A percentile compares a stretch with the other conserved stretches of the same genome.
phyloP scores from a whole-genome alignment of 1,140 invertebrate species.

The Tribolium madens region DNA sequence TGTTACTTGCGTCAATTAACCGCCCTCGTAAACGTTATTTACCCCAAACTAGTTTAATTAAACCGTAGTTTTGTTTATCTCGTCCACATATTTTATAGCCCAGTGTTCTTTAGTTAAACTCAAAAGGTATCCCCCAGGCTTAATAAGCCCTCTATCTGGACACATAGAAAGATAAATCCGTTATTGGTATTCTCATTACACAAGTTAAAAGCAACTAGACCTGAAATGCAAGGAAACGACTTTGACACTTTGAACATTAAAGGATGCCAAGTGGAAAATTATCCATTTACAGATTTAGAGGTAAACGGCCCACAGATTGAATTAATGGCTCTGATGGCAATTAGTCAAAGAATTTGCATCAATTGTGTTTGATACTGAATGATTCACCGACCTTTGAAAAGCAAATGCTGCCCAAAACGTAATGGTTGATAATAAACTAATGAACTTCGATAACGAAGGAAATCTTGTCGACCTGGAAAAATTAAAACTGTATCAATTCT shows the following conservation, averaged over 20 bases:
- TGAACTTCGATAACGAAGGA: constrained; percentile 10
- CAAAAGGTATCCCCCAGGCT: background rate
- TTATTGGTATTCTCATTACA: constrained; percentile 20
- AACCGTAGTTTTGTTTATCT: background rate
- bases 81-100: background rate
- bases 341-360: constrained; percentile 21
- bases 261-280: constrained; percentile 32
- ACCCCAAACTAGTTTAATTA: constrained; percentile 32
- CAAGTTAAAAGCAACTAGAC: constrained; percentile 9
- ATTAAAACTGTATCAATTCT: constrained; percentile 1
- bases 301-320: constrained; percentile 15
- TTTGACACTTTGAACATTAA: constrained; percentile 34
- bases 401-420: constrained; percentile 3
- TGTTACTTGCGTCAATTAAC: background rate
- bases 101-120: background rate
- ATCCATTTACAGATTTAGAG: constrained; percentile 32
- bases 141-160: constrained; percentile 10
- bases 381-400: background rate
- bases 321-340: constrained; percentile 6
- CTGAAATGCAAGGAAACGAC: constrained; percentile 29
- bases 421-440: constrained; percentile 12
- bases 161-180: constrained; percentile 3
- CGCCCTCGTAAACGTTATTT: background rate
- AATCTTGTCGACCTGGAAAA: constrained; percentile 2
- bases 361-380: background rate